These are phyloP conservation scores for Pygoscelis adeliae DNA, from an alignment of 2,113 vertebrate species.

Conservation along the genomic window DNA sequence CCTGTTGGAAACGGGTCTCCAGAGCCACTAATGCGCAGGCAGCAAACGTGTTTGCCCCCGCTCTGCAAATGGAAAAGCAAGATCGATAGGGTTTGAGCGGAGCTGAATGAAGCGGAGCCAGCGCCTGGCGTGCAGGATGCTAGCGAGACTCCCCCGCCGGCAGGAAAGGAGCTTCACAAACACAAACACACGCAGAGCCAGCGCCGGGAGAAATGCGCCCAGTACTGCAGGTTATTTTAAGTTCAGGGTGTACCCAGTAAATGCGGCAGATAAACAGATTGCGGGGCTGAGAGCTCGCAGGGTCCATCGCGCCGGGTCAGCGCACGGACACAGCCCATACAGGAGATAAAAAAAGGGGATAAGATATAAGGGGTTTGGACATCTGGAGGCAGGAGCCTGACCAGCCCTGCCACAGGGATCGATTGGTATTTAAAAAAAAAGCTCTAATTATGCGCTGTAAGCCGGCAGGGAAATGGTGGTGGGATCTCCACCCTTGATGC, in stretches of 20 bases:
- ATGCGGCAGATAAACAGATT: background rate
- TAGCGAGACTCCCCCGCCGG: background rate
- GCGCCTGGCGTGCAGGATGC: background rate
- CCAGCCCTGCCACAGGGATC: background rate
- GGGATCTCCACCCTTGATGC: background rate
- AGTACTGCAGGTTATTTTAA: background rate
- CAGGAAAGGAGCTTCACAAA: background rate
- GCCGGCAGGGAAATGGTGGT: background rate
- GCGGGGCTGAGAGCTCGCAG: background rate
- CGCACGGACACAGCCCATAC: fast-evolving
- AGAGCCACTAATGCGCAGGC: background rate
- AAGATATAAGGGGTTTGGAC: fast-evolving
- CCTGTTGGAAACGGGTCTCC: background rate
- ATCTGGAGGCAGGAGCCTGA: background rate
- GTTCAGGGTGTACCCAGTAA: background rate
- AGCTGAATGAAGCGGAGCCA: background rate
- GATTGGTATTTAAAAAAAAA: background rate
- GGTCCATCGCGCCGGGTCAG: fast-evolving
- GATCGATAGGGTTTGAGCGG: background rate
- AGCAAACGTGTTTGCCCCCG: background rate
- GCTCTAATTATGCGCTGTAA: background rate
- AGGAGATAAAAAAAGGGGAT: too few species aligned
- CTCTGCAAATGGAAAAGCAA: background rate
- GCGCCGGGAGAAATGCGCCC: background rate
- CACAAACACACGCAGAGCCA: background rate